Evolutionary conservation across 2,888 invertebrate species (phyloP).

Genomic region (Tenthredo livida): DNA sequence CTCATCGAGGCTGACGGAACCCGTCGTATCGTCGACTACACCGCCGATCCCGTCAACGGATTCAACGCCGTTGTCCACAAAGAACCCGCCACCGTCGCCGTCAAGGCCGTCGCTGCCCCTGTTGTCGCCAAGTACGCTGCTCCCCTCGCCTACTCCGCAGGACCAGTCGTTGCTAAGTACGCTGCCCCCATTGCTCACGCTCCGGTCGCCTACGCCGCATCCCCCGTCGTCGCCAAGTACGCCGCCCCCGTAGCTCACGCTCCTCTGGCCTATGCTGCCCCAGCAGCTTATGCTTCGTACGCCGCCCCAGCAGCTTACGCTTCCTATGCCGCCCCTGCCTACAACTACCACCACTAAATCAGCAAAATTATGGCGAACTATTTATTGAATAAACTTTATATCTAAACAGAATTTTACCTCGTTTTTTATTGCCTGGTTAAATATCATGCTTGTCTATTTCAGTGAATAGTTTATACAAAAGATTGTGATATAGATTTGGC

Average conservation of each 20-base stretch:
- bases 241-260: constrained; percentile 52
- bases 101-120: constrained; percentile 64
- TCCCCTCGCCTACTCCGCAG: constrained; percentile 86
- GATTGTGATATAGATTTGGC: not conserved
- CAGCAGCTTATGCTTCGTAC: constrained; percentile 48
- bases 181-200: constrained; percentile 36
- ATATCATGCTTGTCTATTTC: not conserved
- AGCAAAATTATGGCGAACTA: not conserved
- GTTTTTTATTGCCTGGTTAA: not conserved
- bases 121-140: constrained; percentile 85
- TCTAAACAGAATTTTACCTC: not conserved
- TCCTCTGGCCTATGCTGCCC: constrained; percentile 67
- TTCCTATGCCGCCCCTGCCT: constrained; percentile 67
- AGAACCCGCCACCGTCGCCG: constrained; percentile 79
- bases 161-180: constrained; percentile 50
- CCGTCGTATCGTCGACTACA: constrained; percentile 82
- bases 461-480: not conserved
- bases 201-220: constrained; percentile 50
- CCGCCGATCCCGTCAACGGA: constrained; percentile 77
- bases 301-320: constrained; percentile 46
- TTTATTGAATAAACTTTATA: constrained; percentile 46
- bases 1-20: constrained; percentile 64
- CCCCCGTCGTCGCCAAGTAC: constrained; percentile 39
- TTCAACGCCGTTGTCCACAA: constrained; percentile 73
- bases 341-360: constrained; percentile 48